Evolutionary conservation across 2,113 vertebrate genomes (phyloP), one percentile per base, ranked within the genome.

Genomic region (Datnioides undecimradiatus): DNA sequence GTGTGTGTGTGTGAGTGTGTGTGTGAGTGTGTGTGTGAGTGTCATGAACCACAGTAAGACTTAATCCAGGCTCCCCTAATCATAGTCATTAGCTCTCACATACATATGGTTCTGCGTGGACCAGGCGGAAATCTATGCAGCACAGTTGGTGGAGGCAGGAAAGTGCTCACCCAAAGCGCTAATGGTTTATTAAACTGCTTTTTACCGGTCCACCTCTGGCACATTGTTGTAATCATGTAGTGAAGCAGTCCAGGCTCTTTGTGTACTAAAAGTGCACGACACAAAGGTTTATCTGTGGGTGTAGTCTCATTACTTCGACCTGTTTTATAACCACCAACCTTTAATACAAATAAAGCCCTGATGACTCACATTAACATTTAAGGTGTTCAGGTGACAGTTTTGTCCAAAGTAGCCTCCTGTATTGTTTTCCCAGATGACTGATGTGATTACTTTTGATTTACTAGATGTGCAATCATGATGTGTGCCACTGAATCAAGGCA

Each of bases 51-150:
- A 68, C 88, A 88, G 82, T 25, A 51, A 86, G 87, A 60, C 68
- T 45, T 87, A 91, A 93, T 92, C 88, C 86, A 85, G 78, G 80
- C 75, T 82, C 73, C 31, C 59, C 21, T 92, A 93, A 93, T 94
- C 80, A 91, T 78, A 89, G 90, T 92, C 91, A 89, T 94, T 91
- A 88, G 88, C 79, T 63, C 75, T 76, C 66, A 71, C 70, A 83
- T 83, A 80, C 84, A 90, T 77, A 90, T 88, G 87, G 73, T 41
- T 76, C 34, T 38, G 12, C 48, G n/a, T 31, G 43, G 57, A 46
- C 36, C 40, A 58, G 79, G 33, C 41, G 17, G 57, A 66, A 73
- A 63, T 80, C 60, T 79, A 41, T 64, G 82, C 62, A 60, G 76
- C 58, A 31, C 40, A 84, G 63, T 60, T 17, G 45, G 43, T n/a